A percentile compares a stretch with the other conserved stretches of the same genome.
These are phyloP conservation scores for Propsilocerus akamusi DNA, from an alignment of 1,140 invertebrate genomes.

Conservation along the genomic window DNA sequence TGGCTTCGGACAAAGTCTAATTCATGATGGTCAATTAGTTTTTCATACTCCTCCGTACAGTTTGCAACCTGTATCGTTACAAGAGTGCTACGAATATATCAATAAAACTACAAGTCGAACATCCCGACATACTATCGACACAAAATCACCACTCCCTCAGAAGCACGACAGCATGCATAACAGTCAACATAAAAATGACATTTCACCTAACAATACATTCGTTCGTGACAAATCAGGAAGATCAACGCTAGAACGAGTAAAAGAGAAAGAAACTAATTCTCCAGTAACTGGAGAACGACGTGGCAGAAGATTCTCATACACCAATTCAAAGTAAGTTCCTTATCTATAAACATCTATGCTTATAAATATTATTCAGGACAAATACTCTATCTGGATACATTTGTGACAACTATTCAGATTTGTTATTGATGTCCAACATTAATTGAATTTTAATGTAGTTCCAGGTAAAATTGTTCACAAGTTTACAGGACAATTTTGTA, in stretches of 20 bases:
- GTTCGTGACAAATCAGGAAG: slow-evolving; percentile 13
- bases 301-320: slow-evolving; percentile 19
- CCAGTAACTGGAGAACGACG: not conserved
- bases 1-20: slow-evolving; percentile 85
- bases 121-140: not conserved
- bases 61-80: slow-evolving; percentile 53
- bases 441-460: not conserved
- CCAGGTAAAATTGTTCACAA: not conserved
- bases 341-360: too few species aligned
- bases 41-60: slow-evolving; percentile 80
- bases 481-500: not conserved
- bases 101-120: not conserved
- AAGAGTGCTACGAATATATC: slow-evolving; percentile 31
- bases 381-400: too few species aligned
- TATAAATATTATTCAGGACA: too few species aligned
- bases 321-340: slow-evolving; percentile 8
- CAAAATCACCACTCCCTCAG: not conserved
- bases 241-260: slow-evolving; percentile 19
- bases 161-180: not conserved
- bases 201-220: slow-evolving; percentile 7
- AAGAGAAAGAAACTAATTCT: slow-evolving; percentile 5
- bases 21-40: slow-evolving; percentile 72
- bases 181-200: not conserved
- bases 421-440: not conserved
- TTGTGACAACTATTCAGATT: too few species aligned